These are phyloP conservation scores for Chelmon rostratus DNA, from an alignment of 2,797 vertebrate species.

Conservation along the genomic window DNA sequence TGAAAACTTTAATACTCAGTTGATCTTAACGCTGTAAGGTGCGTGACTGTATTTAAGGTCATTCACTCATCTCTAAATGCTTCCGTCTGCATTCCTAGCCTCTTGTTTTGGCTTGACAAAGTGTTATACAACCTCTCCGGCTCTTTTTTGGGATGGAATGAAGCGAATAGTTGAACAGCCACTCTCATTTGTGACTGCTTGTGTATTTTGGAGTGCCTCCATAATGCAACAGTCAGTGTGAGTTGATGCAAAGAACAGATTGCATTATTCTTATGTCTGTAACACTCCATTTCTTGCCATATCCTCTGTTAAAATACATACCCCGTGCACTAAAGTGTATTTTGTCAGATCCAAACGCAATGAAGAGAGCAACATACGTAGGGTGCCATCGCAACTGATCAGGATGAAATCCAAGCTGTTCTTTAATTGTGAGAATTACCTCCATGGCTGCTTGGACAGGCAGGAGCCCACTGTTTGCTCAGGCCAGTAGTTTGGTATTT, in stretches of 20 bases:
- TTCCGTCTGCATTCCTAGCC: not conserved
- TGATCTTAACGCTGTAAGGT: not conserved
- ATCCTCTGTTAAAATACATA: slow-evolving; percentile 13
- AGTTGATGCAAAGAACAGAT: slow-evolving; percentile 36
- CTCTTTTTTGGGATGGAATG: slow-evolving; percentile 44
- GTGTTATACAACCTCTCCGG: slow-evolving; percentile 21
- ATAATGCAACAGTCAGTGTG: not conserved
- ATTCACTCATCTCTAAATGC: not conserved
- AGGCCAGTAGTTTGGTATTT: slow-evolving; percentile 41
- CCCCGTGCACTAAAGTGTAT: not conserved
- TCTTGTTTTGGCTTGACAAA: slow-evolving; percentile 3
- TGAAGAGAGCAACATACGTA: not conserved
- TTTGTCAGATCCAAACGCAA: slow-evolving; percentile 14
- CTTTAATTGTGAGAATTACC: not conserved
- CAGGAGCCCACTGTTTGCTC: slow-evolving; percentile 25
- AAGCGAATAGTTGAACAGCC: slow-evolving; percentile 1
- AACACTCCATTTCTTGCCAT: slow-evolving; percentile 11
- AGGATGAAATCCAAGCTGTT: not conserved
- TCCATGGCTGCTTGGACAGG: not conserved
- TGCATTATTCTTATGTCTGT: slow-evolving; percentile 23
- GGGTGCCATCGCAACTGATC: not conserved
- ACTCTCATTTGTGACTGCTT: slow-evolving; percentile 36
- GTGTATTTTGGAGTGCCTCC: slow-evolving; percentile 47
- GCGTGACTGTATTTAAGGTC: not conserved
- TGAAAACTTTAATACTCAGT: not conserved